phyloP scores from a whole-genome alignment of 2,888 invertebrate species.

The Apamea epomidion region DNA sequence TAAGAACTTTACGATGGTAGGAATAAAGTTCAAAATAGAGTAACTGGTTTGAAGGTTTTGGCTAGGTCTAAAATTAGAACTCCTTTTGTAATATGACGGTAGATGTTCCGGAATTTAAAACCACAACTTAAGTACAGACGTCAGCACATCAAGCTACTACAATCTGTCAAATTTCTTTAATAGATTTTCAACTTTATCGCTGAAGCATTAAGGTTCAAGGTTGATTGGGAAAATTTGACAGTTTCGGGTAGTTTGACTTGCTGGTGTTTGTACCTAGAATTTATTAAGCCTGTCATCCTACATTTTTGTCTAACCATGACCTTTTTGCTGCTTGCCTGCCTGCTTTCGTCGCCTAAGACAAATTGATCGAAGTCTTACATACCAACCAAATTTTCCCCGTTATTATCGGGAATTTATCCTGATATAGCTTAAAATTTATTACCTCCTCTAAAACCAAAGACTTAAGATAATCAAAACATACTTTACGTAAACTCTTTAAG shows the following conservation, averaged over 20 bases:
- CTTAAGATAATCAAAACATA: conserved; percentile 38
- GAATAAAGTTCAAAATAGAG: too few species aligned
- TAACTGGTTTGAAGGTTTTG: too few species aligned
- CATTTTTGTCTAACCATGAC: conserved; percentile 17
- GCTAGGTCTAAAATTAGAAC: too few species aligned
- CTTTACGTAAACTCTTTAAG: conserved; percentile 37
- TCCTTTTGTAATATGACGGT: too few species aligned
- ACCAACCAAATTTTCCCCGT: not conserved
- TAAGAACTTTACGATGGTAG: too few species aligned
- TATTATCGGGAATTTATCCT: conserved; percentile 22
- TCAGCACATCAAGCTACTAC: too few species aligned
- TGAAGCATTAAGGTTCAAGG: too few species aligned
- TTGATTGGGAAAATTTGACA: too few species aligned
- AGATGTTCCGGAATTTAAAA: not conserved
- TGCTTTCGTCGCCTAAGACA: conserved; percentile 16
- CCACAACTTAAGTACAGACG: conserved; percentile 2
- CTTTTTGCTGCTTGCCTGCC: too few species aligned
- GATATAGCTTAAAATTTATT: conserved; percentile 33
- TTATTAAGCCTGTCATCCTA: conserved; percentile 5
- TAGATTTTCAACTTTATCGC: too few species aligned
- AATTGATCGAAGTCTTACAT: conserved; percentile 12
- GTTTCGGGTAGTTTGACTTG: too few species aligned
- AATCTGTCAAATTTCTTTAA: too few species aligned
- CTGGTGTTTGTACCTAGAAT: conserved; percentile 4
- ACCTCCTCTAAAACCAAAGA: conserved; percentile 4